These are phyloP conservation scores for Lanistes nyassanus DNA, from an alignment of 1,140 invertebrate species.

Conservation along the genomic window DNA sequence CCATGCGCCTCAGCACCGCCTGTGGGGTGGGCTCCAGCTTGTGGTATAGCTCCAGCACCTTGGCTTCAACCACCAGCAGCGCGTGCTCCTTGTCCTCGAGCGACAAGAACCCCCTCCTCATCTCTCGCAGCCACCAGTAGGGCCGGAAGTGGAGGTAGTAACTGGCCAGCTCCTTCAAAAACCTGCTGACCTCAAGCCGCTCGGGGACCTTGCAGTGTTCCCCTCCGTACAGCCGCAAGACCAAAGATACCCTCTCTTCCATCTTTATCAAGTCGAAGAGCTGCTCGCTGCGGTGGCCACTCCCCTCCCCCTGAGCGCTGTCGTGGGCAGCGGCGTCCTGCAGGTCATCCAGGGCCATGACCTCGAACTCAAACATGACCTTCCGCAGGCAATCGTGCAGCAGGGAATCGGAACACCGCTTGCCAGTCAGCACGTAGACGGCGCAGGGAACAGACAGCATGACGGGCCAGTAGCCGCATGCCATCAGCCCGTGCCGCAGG, in stretches of 20 bases:
- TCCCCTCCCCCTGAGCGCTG: not conserved
- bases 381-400: not conserved
- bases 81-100: not conserved
- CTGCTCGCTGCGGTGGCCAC: not conserved
- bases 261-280: not conserved
- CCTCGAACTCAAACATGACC: constrained; percentile 18
- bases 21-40: constrained; percentile 7
- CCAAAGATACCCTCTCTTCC: not conserved
- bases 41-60: constrained; percentile 17
- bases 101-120: constrained; percentile 11
- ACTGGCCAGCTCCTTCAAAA: constrained; percentile 11
- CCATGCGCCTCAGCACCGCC: not conserved
- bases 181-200: not conserved
- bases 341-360: not conserved
- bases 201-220: constrained; percentile 12
- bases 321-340: not conserved
- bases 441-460: constrained; percentile 12
- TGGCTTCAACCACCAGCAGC: not conserved
- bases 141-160: constrained; percentile 23
- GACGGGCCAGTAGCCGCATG: constrained; percentile 20
- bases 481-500: constrained; percentile 8
- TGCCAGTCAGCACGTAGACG: constrained; percentile 9
- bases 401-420: constrained; percentile 7
- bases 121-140: constrained; percentile 18
- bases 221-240: constrained; percentile 12